Conservation (phyloP, 2,888 invertebrate species). For the Chironomus tentans region DNA sequence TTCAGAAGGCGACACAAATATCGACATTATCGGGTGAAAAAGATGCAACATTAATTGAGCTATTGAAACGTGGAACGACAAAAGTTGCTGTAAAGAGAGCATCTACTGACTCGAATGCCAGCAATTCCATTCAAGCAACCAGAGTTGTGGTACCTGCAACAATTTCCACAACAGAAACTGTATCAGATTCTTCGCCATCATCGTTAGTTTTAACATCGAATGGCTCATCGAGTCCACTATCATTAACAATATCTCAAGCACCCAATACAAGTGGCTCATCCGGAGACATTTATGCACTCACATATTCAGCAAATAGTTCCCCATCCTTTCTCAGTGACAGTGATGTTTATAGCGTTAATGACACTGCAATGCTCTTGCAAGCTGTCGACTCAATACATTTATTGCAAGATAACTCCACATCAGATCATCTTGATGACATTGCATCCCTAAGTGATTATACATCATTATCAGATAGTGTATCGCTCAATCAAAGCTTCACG, state of each 20-base stretch:
- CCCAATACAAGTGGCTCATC: conserved; percentile 41
- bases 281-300: conserved; percentile 49
- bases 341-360: conserved; percentile 67
- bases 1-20: conserved; percentile 1
- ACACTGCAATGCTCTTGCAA: conserved; percentile 56
- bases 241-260: conserved; percentile 39
- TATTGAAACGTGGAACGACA: conserved; percentile 57
- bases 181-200: conserved; percentile 38
- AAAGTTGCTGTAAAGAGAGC: conserved; percentile 66
- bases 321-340: conserved; percentile 54
- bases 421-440: conserved; percentile 56
- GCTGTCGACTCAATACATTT: conserved; percentile 55
- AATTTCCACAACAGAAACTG: conserved; percentile 41
- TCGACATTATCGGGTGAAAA: conserved; percentile 40
- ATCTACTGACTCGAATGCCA: conserved; percentile 33
- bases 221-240: conserved; percentile 35
- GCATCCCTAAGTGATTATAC: conserved; percentile 55
- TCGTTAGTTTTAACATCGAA: conserved; percentile 36
- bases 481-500: conserved; percentile 28
- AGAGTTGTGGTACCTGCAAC: conserved; percentile 36
- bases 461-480: conserved; percentile 39
- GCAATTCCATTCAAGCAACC: conserved; percentile 32
- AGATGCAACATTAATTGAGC: conserved; percentile 69
- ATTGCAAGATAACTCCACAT: conserved; percentile 52
- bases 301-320: conserved; percentile 50